Base-by-base conservation (phyloP, 2,888 invertebrate species). In the Chrysomela aeneicollis region DNA sequence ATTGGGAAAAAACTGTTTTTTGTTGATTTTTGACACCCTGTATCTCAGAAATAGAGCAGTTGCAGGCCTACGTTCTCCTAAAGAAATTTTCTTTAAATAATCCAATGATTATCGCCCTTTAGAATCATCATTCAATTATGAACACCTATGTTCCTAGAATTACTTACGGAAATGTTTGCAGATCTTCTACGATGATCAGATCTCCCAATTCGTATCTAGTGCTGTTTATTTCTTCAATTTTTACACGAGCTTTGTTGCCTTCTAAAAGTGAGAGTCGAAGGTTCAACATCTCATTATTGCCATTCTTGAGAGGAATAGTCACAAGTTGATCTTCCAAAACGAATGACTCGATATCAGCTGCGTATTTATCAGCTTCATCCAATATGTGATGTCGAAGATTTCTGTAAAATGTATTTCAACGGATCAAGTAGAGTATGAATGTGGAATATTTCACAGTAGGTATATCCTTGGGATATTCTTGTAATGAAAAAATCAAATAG, bases 171-270 rank as follows among this genome's bases (percentile, higher is more conserved):
- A 63, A n/a, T 17, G 2, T 26, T 55, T 62, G 51, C 0, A 68
- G 67, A 46, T 71, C 61, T 59, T 67, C 68, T 8, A 70, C 59
- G 2, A 68, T 67, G 9, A 66, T 26, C 18, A 66, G 59, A 22
- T 71, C 68, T 1, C 42, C 51, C 12, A 71, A 52, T 19, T 70
- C 68, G 22, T 67, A 71, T 54, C 71, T 59, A 12, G 57, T 47
- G 21, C 35, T 54, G 1, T 64, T 18, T 12, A 15, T n/a, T 54
- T 68, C 66, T 46, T 63, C 19, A 17, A 71, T 51, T 57, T 68
- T 63, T 3, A 67, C 21, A 49, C 71, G 67, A 9, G 47, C 49
- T 57, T 59, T 63, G 22, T 58, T 32, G 26, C 53, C 61, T 26
- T 54, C 32, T 15, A 68, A 22, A 9, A 70, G 49, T 22, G 66